These are phyloP conservation scores for Achroia grisella DNA, from an alignment of 1,140 invertebrate species.

Conservation along the genomic window DNA sequence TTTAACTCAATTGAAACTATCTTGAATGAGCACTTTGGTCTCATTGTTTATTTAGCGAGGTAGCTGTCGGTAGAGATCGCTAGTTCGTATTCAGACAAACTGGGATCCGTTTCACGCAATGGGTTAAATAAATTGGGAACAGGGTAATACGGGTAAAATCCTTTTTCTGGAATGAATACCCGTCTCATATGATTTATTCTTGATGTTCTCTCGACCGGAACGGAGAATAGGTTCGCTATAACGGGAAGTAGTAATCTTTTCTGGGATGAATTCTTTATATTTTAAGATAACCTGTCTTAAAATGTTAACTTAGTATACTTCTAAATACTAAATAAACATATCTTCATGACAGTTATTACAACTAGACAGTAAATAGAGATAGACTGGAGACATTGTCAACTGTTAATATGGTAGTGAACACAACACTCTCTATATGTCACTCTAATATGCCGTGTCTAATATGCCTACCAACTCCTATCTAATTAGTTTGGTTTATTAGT, in stretches of 20 bases:
- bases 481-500: too few species aligned
- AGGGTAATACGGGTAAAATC: not conserved
- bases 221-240: not conserved
- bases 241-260: not conserved
- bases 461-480: too few species aligned
- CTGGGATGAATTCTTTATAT: too few species aligned
- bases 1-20: not conserved
- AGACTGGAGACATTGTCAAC: too few species aligned
- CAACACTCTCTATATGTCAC: too few species aligned
- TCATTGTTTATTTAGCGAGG: not conserved
- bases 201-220: conserved; percentile 11
- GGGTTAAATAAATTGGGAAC: not conserved
- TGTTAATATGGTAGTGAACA: too few species aligned
- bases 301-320: too few species aligned
- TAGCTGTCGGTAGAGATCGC: not conserved
- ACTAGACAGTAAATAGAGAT: too few species aligned
- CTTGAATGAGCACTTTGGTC: not conserved
- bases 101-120: not conserved
- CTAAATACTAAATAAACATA: too few species aligned
- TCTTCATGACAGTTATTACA: too few species aligned
- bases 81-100: not conserved
- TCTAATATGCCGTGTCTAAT: too few species aligned
- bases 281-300: too few species aligned
- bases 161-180: conserved; percentile 1
- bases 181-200: conserved; percentile 37